These are phyloP conservation scores for Drosophila trichaetosa DNA, from an alignment of 2,888 invertebrate species.

Conservation along the genomic window DNA sequence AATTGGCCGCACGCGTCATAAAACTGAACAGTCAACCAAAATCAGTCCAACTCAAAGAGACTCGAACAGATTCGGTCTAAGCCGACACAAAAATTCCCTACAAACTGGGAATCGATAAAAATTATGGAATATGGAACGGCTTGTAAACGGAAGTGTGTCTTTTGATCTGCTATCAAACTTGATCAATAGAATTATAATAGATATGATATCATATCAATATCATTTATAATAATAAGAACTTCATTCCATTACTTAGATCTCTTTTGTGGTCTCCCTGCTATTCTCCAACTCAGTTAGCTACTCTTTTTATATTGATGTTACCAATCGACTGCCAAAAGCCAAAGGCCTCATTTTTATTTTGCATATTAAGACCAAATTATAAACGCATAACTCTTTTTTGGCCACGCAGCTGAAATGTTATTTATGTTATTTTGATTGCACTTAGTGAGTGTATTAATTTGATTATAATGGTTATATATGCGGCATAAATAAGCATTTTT, in stretches of 20 bases:
- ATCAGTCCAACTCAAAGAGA: slow-evolving; percentile 15
- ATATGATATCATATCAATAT: neutral
- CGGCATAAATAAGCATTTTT: slow-evolving; percentile 65
- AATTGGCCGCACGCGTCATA: slow-evolving; percentile 71
- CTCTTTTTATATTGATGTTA: neutral
- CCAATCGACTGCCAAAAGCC: slow-evolving; percentile 3
- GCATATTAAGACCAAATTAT: slow-evolving; percentile 53
- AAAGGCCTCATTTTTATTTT: slow-evolving; percentile 3
- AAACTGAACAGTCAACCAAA: slow-evolving; percentile 29
- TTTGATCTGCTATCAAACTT: neutral
- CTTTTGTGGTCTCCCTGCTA: neutral
- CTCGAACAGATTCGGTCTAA: slow-evolving; percentile 4
- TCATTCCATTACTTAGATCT: neutral
- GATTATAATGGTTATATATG: slow-evolving; percentile 77
- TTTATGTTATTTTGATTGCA: slow-evolving; percentile 76
- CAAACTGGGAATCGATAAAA: neutral
- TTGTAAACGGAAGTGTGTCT: neutral
- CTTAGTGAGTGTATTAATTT: slow-evolving; percentile 78
- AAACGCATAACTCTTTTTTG: slow-evolving; percentile 65
- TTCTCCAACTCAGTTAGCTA: neutral
- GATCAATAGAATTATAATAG: neutral
- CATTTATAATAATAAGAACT: neutral
- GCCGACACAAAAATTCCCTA: slow-evolving; percentile 35
- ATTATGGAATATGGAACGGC: neutral
- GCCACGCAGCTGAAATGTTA: slow-evolving; percentile 48